Base-by-base conservation (phyloP, 1,140 invertebrate genomes). In the Prorops nasuta region DNA sequence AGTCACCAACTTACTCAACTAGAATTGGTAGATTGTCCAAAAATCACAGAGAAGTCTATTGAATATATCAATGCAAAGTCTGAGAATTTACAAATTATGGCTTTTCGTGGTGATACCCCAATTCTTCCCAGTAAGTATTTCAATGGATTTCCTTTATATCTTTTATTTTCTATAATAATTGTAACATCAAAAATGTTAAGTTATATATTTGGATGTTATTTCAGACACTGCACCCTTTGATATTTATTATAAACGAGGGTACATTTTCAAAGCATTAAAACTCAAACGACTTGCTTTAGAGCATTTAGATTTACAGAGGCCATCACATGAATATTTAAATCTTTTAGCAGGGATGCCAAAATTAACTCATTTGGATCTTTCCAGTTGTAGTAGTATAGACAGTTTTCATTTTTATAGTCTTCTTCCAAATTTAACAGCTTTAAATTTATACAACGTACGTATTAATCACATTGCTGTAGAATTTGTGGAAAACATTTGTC, bases 351-450 rank as follows among this genome's bases (percentile, higher is more conserved):
- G 78, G 42, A 78, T 84, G 16, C 69, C 75, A 4, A 81, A 85
- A 34, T 71, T 95, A 10, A 86, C 82, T 17, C 82, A 91, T 65
- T 74, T 96, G 32, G 91, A 95, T 70, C 72, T 96, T 35, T 91
- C 90, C 0, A 84, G 86, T 51, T 91, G 87, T 63, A 75, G 77
- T 50, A 74, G 80, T 47, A 54, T 75, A 31, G 44, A 45, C 4
- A 57, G 44, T 16, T 69, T 73, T 36, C 28, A 50, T 19, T 74
- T 71, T 55, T 58, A 53, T 14, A 82, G 80, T 32, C 64, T 86
- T 20, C 72, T 79, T 12, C 80, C 81, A 31, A 83, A 87, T 66
- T 76, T 96, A 40, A 76, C 80, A 18, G 89, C 86, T 0, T 72
- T 94, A 14, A 83, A 88, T 54, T 76, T 95, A 15, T 89, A 90